Evolutionary conservation across 2,888 invertebrate species (phyloP).

Genomic region (Hypomecis punctinalis): DNA sequence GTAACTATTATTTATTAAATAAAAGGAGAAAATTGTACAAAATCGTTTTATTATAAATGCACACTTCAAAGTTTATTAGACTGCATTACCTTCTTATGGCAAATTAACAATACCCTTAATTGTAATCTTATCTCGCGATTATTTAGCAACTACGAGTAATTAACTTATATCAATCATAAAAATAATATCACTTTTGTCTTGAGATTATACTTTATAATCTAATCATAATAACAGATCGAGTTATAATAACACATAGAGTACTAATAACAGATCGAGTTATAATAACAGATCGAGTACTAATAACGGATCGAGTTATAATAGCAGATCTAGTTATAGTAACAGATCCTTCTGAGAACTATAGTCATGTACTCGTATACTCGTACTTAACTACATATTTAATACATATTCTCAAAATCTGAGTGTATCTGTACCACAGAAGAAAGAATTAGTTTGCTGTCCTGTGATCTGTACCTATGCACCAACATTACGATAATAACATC

Average conservation of each 20-base stretch:
- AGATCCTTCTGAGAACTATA: neutral
- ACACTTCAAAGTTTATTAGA: neutral
- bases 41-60: conserved; percentile 16
- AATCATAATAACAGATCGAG: conserved; percentile 3
- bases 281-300: conserved; percentile 3
- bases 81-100: neutral
- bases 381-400: too few relatives aligned
- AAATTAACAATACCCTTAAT: neutral
- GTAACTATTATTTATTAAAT: neutral
- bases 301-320: neutral
- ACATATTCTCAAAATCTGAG: too few relatives aligned
- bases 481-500: too few relatives aligned
- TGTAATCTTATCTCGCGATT: conserved; percentile 2
- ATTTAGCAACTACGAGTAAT: neutral
- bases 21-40: neutral
- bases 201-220: conserved; percentile 12
- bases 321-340: too few relatives aligned
- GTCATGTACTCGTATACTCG: neutral
- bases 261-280: conserved; percentile 4
- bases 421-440: too few relatives aligned
- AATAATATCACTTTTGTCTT: conserved; percentile 23
- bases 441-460: too few relatives aligned
- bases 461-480: too few relatives aligned
- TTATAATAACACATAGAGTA: too few relatives aligned
- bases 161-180: conserved; percentile 9